Percentiles rank a stretch among this genome's conserved stretches.
phyloP scores from a whole-genome alignment of 1,140 invertebrate species.

The Heliconius congener region DNA sequence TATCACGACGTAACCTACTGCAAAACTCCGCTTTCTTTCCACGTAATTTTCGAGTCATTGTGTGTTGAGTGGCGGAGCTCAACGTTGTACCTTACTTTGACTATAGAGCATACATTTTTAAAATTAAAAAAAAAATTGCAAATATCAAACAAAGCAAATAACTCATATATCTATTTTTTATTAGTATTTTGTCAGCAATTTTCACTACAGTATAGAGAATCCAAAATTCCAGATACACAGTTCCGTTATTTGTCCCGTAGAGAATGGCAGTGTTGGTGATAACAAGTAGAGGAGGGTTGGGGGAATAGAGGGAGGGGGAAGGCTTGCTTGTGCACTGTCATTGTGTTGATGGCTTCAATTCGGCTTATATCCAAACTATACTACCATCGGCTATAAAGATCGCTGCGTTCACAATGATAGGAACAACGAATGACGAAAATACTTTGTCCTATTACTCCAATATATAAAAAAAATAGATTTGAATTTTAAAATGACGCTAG shows the following conservation, averaged over 20 bases:
- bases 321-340: slow-evolving; percentile 2
- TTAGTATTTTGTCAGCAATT: neutral
- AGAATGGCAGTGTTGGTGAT: slow-evolving; percentile 1
- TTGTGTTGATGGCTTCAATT: slow-evolving; percentile 11
- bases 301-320: neutral
- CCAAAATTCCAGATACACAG: neutral
- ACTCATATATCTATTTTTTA: too few relatives aligned
- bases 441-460: neutral
- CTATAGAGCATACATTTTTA: too few relatives aligned
- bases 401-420: slow-evolving; percentile 2
- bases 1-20: too few relatives aligned
- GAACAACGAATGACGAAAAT: neutral
- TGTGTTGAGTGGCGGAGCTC: too few relatives aligned
- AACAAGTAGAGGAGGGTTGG: neutral
- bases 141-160: too few relatives aligned
- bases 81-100: too few relatives aligned
- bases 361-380: slow-evolving; percentile 8
- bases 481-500: neutral
- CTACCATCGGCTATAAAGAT: neutral
- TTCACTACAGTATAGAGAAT: neutral
- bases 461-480: neutral
- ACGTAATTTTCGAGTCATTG: too few relatives aligned
- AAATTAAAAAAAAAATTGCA: too few relatives aligned
- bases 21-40: too few relatives aligned
- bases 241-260: neutral